Evolutionary conservation across 2,888 invertebrate species (phyloP), one percentile per base, ranked within the genome.

Genomic region (Galerucella calmariensis): DNA sequence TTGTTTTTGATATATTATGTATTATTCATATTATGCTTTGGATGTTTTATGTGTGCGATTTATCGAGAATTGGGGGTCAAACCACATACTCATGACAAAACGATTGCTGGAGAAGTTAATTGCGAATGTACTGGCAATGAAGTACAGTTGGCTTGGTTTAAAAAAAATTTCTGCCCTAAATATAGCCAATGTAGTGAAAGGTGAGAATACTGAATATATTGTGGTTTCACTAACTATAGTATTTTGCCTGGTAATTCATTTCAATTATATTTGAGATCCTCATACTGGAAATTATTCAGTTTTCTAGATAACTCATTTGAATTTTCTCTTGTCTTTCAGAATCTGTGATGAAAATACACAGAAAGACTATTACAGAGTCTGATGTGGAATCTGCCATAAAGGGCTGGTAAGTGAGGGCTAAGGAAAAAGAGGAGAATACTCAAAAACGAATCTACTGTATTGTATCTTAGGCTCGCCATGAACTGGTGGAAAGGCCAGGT

Each of bases 321-420:
- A 4, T 46, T 12, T 46, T 56, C 14, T n/a, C n/a, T n/a, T n/a
- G n/a, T 65, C 14, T 65, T 44, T 65, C 65, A 65, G 65, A 65
- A 65, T 65, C 65, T 65, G 65, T 44, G 44, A 44, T 65, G 35
- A 65, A 46, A 65, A 65, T 65, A 65, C 65, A 65, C 44, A 65
- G 12, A 41, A 35, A 41, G 65, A 65, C 65, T 35, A 65, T 41
- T 14, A 65, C 65, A 41, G 65, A 65, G 65, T 65, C 65, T 12
- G 65, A 65, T 65, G 65, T 65, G 65, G 62, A 65, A 65, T 65
- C 65, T 65, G 44, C 65, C 65, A 44, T 65, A 65, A 41, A 65
- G 16, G 65, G 16, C 65, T 65, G 35, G 44, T 41, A 46, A 65
- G 65, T 65, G 16, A 65, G 46, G 65, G 65, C 65, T n/a, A 65